Evolutionary conservation across 2,113 vertebrate species (phyloP).

Genomic region (Pituophis catenifer): DNA sequence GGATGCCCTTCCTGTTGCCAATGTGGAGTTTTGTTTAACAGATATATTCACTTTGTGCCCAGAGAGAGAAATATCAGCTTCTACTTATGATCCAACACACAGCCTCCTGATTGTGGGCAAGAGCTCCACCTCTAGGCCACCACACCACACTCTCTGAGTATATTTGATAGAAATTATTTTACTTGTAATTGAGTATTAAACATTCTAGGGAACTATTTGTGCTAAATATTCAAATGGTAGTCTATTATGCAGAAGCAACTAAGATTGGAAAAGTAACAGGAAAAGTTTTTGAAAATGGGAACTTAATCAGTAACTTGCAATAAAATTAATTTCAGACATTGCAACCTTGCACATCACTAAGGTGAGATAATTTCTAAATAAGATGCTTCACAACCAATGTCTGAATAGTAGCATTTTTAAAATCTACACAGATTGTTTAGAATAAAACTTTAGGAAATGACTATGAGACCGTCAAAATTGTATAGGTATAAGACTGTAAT

Average conservation of each 20-base stretch:
- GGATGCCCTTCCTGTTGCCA: too few relatives aligned
- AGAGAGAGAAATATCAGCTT: too few relatives aligned
- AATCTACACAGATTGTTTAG: background rate
- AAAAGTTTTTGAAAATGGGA: background rate
- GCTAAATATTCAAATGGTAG: background rate
- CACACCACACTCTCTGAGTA: background rate
- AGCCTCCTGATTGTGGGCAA: too few relatives aligned
- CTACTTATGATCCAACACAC: too few relatives aligned
- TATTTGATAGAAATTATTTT: background rate
- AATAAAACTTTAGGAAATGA: background rate
- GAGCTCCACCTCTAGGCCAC: too few relatives aligned
- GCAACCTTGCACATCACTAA: background rate
- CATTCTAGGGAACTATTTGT: background rate
- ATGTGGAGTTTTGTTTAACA: too few relatives aligned
- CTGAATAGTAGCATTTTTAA: background rate
- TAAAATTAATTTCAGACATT: background rate
- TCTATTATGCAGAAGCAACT: background rate
- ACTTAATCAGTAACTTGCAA: background rate
- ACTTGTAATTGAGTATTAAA: background rate
- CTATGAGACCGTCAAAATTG: background rate
- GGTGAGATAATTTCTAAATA: background rate
- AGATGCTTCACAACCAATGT: background rate
- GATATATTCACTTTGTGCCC: too few relatives aligned
- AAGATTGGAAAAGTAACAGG: background rate
- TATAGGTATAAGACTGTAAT: too few relatives aligned